Percentiles rank a stretch among this genome's conserved stretches.
These are phyloP conservation scores for Phania funesta DNA, from an alignment of 2,888 invertebrate species.

Conservation along the genomic window DNA sequence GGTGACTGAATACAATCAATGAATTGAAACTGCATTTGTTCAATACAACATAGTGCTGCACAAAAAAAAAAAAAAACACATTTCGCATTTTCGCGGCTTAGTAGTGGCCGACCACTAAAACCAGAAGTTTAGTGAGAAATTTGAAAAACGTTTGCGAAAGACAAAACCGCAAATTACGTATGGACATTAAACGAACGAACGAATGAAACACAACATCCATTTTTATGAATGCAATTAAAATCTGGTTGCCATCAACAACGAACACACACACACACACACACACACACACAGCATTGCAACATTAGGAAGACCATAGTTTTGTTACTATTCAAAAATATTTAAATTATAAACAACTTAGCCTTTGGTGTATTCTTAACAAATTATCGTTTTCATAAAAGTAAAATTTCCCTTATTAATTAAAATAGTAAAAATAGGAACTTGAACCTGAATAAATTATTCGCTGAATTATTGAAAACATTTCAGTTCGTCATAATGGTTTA, in stretches of 20 bases:
- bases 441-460: too few species aligned
- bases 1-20: background rate
- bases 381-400: too few species aligned
- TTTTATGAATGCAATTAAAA: slow-evolving; percentile 28
- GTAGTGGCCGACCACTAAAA: slow-evolving; percentile 42
- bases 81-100: slow-evolving; percentile 50
- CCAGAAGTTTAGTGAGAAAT: slow-evolving; percentile 53
- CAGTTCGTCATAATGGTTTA: too few species aligned
- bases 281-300: background rate
- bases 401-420: too few species aligned
- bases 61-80: slow-evolving; percentile 25
- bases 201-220: slow-evolving; percentile 11
- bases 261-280: background rate
- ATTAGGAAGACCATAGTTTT: background rate
- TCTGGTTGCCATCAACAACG: background rate
- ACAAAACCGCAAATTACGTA: slow-evolving; percentile 63
- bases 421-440: too few species aligned
- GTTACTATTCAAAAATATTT: too few species aligned
- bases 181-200: slow-evolving; percentile 34
- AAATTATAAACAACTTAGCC: too few species aligned
- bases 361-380: too few species aligned
- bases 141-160: slow-evolving; percentile 56
- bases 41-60: background rate
- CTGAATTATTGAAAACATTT: too few species aligned
- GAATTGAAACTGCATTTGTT: slow-evolving; percentile 31